Evolutionary conservation across 2,888 invertebrate genomes (phyloP).

Genomic region (Coremacera marginata): DNA sequence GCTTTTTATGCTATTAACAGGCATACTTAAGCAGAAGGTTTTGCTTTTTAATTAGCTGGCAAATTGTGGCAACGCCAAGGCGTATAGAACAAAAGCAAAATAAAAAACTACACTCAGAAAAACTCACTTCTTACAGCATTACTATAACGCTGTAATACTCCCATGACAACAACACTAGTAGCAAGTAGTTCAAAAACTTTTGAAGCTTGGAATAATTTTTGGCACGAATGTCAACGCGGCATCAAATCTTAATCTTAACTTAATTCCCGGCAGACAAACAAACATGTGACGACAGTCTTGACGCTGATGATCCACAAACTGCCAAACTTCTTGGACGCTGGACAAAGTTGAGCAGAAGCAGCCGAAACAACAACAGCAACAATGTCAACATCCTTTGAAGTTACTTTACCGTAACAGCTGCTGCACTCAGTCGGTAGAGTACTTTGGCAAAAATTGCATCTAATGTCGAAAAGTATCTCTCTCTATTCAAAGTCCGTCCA

Average conservation of each 20-base stretch:
- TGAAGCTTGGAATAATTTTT: background rate
- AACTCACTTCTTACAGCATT: background rate
- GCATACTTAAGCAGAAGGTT: background rate
- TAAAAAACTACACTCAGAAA: background rate
- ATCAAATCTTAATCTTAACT: conserved; percentile 28
- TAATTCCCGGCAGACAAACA: conserved; percentile 6
- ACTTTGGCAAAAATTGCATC: conserved; percentile 11
- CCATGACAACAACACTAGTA: background rate
- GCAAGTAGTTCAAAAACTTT: background rate
- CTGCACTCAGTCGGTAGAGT: background rate
- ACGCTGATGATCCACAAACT: conserved; percentile 34
- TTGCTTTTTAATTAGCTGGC: background rate
- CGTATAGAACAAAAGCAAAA: background rate
- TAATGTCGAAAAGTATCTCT: background rate
- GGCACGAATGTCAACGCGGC: conserved; percentile 15
- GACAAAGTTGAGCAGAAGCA: conserved; percentile 22
- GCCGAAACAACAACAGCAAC: background rate
- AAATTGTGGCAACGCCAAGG: background rate
- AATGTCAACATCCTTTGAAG: background rate
- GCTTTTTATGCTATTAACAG: background rate
- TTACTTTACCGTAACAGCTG: background rate
- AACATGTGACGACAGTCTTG: conserved; percentile 5
- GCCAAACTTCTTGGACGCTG: conserved; percentile 26
- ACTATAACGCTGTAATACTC: background rate
- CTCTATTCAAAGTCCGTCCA: background rate